Conservation (phyloP, 2,888 invertebrate genomes). For the Proisotoma minuta region DNA sequence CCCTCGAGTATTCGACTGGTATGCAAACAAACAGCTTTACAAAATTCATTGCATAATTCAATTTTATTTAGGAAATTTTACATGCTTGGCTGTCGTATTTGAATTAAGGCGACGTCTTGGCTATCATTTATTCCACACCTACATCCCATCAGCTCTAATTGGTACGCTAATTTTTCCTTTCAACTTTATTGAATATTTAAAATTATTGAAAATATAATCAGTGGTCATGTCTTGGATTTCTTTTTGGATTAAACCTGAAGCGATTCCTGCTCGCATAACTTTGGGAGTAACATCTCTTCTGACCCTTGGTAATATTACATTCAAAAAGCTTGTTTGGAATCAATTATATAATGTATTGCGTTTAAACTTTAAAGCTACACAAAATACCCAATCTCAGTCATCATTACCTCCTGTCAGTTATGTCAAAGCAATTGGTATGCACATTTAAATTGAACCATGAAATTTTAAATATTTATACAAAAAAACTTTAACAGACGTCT, state of each 20-base stretch:
- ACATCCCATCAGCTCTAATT: slow-evolving; percentile 84
- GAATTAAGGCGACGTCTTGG: slow-evolving; percentile 75
- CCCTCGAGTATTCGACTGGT: slow-evolving; percentile 77
- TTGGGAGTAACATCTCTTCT: slow-evolving; percentile 80
- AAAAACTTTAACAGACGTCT: slow-evolving; percentile 73
- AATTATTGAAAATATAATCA: too few relatives aligned
- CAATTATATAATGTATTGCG: neutral
- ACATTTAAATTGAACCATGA: neutral
- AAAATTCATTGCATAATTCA: neutral
- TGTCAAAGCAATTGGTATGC: slow-evolving; percentile 58
- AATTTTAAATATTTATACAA: neutral
- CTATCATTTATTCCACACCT: slow-evolving; percentile 86
- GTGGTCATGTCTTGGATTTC: slow-evolving; percentile 90
- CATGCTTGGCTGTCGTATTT: slow-evolving; percentile 83
- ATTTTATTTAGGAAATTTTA: slow-evolving; percentile 70
- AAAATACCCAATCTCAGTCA: slow-evolving; percentile 86
- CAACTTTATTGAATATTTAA: too few relatives aligned
- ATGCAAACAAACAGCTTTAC: too few relatives aligned
- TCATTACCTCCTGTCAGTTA: slow-evolving; percentile 85
- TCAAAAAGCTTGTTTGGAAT: neutral
- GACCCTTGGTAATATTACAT: slow-evolving; percentile 62
- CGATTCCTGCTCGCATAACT: slow-evolving; percentile 83
- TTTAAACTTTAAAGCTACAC: slow-evolving; percentile 63
- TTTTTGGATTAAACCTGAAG: slow-evolving; percentile 92
- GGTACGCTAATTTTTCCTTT: too few relatives aligned